Percentiles rank a stretch among this genome's conserved stretches.
Conservation (phyloP, 2,888 invertebrate species). For the Nomada ruficornis region DNA sequence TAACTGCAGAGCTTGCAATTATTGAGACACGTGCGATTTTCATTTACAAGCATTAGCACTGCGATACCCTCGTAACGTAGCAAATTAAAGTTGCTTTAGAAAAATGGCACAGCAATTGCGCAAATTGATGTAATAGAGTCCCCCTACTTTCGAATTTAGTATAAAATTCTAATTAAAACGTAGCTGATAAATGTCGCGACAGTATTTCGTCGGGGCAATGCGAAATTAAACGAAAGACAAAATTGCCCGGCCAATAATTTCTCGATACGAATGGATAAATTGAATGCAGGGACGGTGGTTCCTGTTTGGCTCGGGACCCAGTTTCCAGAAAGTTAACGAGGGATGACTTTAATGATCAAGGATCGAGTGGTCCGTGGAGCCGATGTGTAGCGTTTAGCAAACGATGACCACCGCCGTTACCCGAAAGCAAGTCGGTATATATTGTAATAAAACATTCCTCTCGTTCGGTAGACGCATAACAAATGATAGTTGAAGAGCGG, state of each 20-base stretch:
- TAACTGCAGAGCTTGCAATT: too few relatives aligned
- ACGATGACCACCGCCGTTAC: conserved; percentile 2
- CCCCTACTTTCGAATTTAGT: conserved; percentile 1
- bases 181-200: background rate
- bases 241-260: conserved; percentile 8
- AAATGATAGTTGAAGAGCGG: conserved; percentile 50
- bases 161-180: background rate
- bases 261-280: background rate
- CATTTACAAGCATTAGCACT: too few relatives aligned
- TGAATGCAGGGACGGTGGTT: background rate
- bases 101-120: too few relatives aligned
- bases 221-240: background rate
- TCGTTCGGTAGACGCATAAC: conserved; percentile 51
- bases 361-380: background rate
- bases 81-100: too few relatives aligned
- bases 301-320: background rate
- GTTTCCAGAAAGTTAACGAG: conserved; percentile 41
- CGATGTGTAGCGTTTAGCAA: background rate
- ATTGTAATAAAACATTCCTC: conserved; percentile 53
- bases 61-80: too few relatives aligned
- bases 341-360: conserved; percentile 37
- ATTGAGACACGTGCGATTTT: too few relatives aligned
- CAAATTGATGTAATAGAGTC: too few relatives aligned
- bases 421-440: conserved; percentile 26
- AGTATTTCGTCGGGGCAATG: background rate